These are phyloP conservation scores for Phymanthus crucifer DNA, from an alignment of 92 coral and sea anemone species.

Conservation along the genomic window DNA sequence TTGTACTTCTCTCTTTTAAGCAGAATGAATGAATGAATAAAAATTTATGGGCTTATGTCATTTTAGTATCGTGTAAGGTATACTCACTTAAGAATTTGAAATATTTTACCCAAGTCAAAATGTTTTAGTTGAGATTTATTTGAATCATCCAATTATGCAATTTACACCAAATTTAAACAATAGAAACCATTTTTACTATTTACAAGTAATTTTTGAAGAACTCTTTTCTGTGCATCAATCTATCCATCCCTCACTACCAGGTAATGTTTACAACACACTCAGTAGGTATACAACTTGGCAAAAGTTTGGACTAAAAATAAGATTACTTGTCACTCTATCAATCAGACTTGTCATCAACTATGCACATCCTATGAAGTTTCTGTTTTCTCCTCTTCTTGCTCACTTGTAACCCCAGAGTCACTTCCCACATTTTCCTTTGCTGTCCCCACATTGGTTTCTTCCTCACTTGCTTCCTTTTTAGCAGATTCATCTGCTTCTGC, in stretches of 20 bases:
- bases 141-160: neutral
- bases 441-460: conserved; percentile 23
- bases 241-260: no score
- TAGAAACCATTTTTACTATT: neutral
- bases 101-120: no score
- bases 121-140: neutral
- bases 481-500: conserved; percentile 24
- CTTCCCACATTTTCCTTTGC: conserved; percentile 30
- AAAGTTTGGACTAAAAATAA: neutral
- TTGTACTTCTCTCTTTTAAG: neutral
- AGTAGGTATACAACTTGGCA: no score
- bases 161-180: neutral
- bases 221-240: no score
- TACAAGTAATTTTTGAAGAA: neutral
- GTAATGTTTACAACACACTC: no score
- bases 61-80: no score
- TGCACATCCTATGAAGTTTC: conserved; percentile 14
- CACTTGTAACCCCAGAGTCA: conserved; percentile 55
- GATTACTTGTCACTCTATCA: neutral
- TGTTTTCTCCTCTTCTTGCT: conserved; percentile 28
- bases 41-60: neutral
- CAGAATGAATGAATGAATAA: neutral
- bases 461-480: neutral
- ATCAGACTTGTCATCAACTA: neutral
- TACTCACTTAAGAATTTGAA: no score